Evolutionary conservation across 2,113 vertebrate genomes (phyloP).

Genomic region (Anarhynchus alexandrinus): DNA sequence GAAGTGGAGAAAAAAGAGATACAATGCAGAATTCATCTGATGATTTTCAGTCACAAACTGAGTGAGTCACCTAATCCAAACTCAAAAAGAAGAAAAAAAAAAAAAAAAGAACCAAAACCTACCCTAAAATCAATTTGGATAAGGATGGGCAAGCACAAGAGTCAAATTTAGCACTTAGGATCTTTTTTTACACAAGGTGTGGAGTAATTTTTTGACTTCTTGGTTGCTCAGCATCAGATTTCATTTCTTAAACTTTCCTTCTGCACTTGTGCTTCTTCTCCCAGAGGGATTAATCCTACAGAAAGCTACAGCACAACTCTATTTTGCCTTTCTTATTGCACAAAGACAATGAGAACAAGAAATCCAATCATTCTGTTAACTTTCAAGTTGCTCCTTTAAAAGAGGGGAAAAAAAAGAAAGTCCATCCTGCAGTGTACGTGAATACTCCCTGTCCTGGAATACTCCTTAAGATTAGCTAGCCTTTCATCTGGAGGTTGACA

Average conservation of each 20-base stretch:
- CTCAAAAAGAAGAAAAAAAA: neutral
- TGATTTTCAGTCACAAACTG: neutral
- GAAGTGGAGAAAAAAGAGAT: neutral
- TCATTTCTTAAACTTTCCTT: neutral
- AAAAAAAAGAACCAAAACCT: neutral
- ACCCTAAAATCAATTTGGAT: neutral
- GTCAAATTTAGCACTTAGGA: neutral
- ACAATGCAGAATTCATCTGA: neutral
- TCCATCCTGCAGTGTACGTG: neutral
- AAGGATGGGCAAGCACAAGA: neutral
- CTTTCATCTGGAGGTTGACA: neutral
- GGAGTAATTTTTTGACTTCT: neutral
- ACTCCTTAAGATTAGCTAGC: neutral
- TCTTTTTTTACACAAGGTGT: neutral
- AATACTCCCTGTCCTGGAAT: neutral
- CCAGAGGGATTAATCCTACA: neutral
- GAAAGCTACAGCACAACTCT: neutral
- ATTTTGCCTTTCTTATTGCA: neutral
- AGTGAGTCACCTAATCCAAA: neutral
- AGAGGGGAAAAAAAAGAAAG: accelerated
- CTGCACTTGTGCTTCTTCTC: neutral
- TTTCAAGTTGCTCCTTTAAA: neutral
- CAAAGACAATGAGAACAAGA: neutral
- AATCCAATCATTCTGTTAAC: neutral
- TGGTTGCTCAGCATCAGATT: neutral